Percentiles rank a stretch among this genome's conserved stretches.
phyloP scores from a whole-genome alignment of 2,113 vertebrate species.

The Galemys pyrenaicus region DNA sequence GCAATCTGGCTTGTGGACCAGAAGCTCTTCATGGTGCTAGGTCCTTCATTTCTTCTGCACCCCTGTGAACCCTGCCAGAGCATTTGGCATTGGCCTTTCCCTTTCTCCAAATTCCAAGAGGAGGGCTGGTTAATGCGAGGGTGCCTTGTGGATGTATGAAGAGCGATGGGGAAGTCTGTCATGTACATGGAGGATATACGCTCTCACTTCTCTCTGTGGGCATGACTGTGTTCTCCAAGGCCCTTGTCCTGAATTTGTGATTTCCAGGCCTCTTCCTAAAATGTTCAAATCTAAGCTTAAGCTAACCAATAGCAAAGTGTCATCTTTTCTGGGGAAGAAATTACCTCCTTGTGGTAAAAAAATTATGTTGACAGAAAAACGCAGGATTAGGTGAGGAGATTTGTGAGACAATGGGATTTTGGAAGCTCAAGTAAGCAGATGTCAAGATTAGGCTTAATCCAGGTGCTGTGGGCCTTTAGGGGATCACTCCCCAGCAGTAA shows the following conservation, averaged over 20 bases:
- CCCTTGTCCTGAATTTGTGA: background rate
- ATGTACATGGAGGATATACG: background rate
- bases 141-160: background rate
- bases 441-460: conserved; percentile 71
- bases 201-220: background rate
- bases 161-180: background rate
- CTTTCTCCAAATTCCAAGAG: background rate
- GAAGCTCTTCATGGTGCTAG: background rate
- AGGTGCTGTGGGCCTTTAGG: background rate
- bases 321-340: conserved; percentile 30
- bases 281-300: background rate
- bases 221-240: background rate
- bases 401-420: conserved; percentile 82
- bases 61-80: background rate
- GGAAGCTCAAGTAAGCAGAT: conserved; percentile 80
- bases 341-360: conserved; percentile 75
- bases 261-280: background rate
- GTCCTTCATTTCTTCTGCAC: background rate
- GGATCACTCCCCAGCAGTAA: background rate
- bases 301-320: conserved; percentile 27
- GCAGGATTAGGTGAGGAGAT: conserved; percentile 83
- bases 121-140: background rate
- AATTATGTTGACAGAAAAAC: conserved; percentile 83
- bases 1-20: background rate
- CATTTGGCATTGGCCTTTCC: background rate